Base-by-base conservation (phyloP, 1,140 invertebrate genomes). In the Dreissena polymorpha region DNA sequence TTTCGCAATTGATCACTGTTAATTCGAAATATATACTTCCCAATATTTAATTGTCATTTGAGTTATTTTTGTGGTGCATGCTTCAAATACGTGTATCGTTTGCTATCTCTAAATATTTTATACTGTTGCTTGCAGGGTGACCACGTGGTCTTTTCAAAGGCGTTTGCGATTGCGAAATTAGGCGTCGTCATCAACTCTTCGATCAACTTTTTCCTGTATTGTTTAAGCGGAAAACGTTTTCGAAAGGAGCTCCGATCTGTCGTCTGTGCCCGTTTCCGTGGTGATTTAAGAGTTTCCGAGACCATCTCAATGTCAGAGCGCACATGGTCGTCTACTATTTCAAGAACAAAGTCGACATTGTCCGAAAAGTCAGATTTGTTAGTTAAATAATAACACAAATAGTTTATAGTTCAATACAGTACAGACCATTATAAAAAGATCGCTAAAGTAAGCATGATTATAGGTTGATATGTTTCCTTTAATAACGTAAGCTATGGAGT, bases 181-280 rank as follows among this genome's bases (percentile, higher is more conserved):
- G 89, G 89, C 0, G 81, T 89, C 18, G 84, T 90, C 29, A 86
- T 91, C 81, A 92, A 91, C 67, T 90, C 90, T 27, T 90, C 90
- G 14, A 89, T 90, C 57, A 92, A 92, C 70, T 92, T 92, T 82
- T 87, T 91, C 65, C 79, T 92, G 49, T 92, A 92, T 76, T 91
- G 89, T 67, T n/a, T 92, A 5, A 90, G 86, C 49, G 90, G 89
- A 8, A 82, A 82, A 50, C 85, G 85, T 10, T 92, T 92, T 84
- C 79, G 91, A 7, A 88, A 88, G 69, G 88, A 89, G 67, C 75
- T 90, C 14, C 5, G 27, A 21, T 10, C 25, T 51, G 39, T 82
- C 21, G 39, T 82, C 27, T 82, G 79, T 51, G 14, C 68, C 16
- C 57, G 79, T 29, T 53, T 73, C 21, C 23, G 6, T 2, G 21